phyloP scores from a whole-genome alignment of 1,140 invertebrate species.

The Globodera rostochiensis region DNA sequence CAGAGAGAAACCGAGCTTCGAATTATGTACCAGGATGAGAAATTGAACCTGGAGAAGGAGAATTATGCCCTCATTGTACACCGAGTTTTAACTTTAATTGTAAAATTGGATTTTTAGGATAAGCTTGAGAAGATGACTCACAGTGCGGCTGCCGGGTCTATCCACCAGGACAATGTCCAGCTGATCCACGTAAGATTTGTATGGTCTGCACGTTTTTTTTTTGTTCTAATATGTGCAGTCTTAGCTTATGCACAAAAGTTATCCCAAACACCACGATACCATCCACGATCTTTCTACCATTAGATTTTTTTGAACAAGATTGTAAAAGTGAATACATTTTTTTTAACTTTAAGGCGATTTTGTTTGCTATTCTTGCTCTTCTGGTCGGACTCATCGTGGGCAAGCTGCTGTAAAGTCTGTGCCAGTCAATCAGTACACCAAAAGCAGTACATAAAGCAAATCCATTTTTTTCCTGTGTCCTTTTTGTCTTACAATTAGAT shows the following conservation, averaged over 20 bases:
- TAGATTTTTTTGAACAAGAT: background rate
- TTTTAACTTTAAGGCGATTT: conserved; percentile 32
- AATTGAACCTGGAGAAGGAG: conserved; percentile 36
- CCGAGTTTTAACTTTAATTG: background rate
- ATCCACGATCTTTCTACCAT: no score
- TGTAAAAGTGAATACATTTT: background rate
- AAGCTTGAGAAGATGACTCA: conserved; percentile 37
- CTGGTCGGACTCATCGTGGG: conserved; percentile 46
- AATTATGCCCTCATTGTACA: conserved; percentile 34
- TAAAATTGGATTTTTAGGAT: conserved; percentile 7
- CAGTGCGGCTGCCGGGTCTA: background rate
- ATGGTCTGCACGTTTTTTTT: no score
- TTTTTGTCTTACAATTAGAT: conserved; percentile 9
- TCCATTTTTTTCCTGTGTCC: background rate
- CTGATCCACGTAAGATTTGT: conserved; percentile 13
- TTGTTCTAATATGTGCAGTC: no score
- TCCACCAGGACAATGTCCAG: conserved; percentile 22
- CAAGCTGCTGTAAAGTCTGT: conserved; percentile 40
- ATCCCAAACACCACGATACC: no score
- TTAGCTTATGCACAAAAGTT: no score
- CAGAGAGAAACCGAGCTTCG: conserved; percentile 43
- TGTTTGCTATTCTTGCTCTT: conserved; percentile 41
- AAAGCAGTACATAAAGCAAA: background rate
- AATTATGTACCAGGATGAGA: conserved; percentile 44
- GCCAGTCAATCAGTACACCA: background rate